Percentiles rank a stretch among this genome's conserved stretches.
Conservation (phyloP, 1,140 invertebrate genomes). For the Bombus confusus region DNA sequence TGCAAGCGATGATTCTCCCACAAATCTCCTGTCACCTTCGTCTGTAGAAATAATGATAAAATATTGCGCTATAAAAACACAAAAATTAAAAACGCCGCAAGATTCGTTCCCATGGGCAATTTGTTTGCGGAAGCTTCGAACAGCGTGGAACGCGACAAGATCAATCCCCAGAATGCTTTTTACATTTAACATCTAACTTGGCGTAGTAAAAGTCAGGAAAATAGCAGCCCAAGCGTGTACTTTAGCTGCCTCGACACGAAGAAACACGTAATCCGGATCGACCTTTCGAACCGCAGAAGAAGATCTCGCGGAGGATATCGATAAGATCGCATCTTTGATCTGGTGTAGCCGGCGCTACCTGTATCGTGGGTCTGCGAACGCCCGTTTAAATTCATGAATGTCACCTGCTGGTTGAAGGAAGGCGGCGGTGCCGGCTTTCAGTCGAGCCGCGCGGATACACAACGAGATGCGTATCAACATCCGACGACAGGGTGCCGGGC, state of each 20-base stretch:
- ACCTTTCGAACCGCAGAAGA: not conserved
- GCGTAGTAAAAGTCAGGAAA: no score
- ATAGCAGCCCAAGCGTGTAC: no score
- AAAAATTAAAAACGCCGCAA: no score
- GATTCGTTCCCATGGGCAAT: no score
- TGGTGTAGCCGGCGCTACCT: constrained; percentile 68
- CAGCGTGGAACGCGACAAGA: no score
- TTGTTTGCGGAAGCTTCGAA: no score
- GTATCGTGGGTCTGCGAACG: constrained; percentile 64
- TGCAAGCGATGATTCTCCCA: no score
- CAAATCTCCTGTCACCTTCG: no score
- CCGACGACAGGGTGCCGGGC: constrained; percentile 18
- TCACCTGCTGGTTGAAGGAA: constrained; percentile 71
- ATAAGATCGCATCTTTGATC: constrained; percentile 71
- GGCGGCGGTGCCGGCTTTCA: constrained; percentile 27
- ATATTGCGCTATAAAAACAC: no score
- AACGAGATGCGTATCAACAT: constrained; percentile 34
- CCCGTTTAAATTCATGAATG: constrained; percentile 72
- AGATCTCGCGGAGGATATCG: not conserved
- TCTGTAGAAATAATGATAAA: no score
- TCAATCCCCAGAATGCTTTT: no score
- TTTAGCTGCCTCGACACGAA: not conserved
- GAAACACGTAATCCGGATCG: not conserved
- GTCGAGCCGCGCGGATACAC: not conserved
- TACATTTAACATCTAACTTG: no score